Evolutionary conservation across 2,113 vertebrate species (phyloP).

Genomic region (Guaruba guarouba): DNA sequence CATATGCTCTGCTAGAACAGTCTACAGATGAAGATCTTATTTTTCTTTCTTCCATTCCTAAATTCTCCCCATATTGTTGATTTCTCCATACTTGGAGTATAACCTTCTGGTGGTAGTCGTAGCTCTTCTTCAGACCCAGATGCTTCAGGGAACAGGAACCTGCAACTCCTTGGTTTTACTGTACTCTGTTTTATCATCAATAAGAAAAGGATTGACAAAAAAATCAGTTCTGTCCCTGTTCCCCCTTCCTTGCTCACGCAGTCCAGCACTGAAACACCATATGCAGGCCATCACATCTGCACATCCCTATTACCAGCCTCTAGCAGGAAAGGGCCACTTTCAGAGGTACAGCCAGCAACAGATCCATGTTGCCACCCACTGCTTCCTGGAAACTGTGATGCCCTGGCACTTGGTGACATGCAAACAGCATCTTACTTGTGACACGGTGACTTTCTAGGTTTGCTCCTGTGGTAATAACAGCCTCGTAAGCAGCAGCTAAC

Average conservation of each 20-base stretch:
- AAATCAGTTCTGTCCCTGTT: not conserved
- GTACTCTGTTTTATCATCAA: not conserved
- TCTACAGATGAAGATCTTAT: not conserved
- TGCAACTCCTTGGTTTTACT: not conserved
- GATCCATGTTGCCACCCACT: not conserved
- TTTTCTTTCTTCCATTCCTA: not conserved
- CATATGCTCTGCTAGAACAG: not conserved
- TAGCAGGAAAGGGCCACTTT: not conserved
- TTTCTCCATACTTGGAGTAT: not conserved
- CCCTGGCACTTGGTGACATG: not conserved
- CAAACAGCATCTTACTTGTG: not conserved
- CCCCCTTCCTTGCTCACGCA: not conserved
- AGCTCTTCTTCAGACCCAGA: not conserved
- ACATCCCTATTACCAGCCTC: not conserved
- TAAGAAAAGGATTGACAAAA: not conserved
- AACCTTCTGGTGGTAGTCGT: not conserved
- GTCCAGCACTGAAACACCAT: fast-evolving
- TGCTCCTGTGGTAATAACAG: not conserved
- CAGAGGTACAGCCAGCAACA: not conserved
- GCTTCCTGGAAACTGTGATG: not conserved
- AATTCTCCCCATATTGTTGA: not conserved
- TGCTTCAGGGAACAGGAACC: not conserved
- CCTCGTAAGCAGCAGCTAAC: not conserved
- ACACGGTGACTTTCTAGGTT: not conserved
- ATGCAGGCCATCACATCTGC: not conserved